Percentiles rank a stretch among this genome's conserved stretches.
These are phyloP conservation scores for Xanthia togata DNA, from an alignment of 2,888 invertebrate genomes.

Conservation along the genomic window DNA sequence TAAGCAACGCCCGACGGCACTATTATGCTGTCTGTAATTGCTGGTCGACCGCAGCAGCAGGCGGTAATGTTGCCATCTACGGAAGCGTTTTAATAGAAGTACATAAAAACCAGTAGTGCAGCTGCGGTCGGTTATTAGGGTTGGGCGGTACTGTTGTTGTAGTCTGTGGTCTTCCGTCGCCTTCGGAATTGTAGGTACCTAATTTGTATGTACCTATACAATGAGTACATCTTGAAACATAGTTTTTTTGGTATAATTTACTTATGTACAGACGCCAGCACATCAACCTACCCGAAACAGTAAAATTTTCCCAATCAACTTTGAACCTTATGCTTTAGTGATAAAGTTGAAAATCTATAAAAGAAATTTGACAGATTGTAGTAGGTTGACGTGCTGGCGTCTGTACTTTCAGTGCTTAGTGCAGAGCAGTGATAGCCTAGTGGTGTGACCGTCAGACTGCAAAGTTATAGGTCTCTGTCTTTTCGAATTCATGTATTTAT, in stretches of 20 bases:
- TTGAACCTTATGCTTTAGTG: too few relatives aligned
- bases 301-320: too few relatives aligned
- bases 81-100: neutral
- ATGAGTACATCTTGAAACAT: slow-evolving; percentile 9
- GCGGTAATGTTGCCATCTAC: neutral
- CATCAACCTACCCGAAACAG: too few relatives aligned
- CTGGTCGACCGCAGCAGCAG: neutral
- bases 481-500: too few relatives aligned
- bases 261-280: too few relatives aligned
- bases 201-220: neutral
- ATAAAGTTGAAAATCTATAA: too few relatives aligned
- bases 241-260: slow-evolving; percentile 28
- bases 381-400: too few relatives aligned
- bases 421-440: too few relatives aligned
- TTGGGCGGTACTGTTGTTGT: neutral
- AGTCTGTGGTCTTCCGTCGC: neutral
- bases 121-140: neutral
- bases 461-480: too few relatives aligned
- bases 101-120: neutral
- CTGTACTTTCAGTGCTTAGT: too few relatives aligned
- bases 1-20: neutral
- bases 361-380: too few relatives aligned
- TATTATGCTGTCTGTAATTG: neutral
- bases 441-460: too few relatives aligned
- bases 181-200: neutral